These are phyloP conservation scores for Eilema caniola DNA, from an alignment of 2,888 invertebrate genomes.

Conservation along the genomic window DNA sequence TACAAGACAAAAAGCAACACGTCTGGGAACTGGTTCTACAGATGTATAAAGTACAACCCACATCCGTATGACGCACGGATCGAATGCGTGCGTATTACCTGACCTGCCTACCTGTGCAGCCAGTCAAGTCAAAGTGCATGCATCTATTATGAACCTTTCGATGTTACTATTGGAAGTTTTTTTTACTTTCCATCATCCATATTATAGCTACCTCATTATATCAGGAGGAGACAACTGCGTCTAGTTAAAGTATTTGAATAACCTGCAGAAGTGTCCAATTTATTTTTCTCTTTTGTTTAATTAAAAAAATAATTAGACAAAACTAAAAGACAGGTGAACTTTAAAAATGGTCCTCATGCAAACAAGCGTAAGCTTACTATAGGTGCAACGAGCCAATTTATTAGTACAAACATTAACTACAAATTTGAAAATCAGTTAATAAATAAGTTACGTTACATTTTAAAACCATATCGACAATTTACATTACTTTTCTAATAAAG, in stretches of 20 bases:
- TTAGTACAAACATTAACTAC: not conserved
- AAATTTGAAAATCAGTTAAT: too few relatives aligned
- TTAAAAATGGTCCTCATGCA: not conserved
- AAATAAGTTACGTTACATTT: too few relatives aligned
- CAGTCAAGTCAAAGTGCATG: conserved; percentile 25
- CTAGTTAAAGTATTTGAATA: too few relatives aligned
- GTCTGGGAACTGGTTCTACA: conserved; percentile 69
- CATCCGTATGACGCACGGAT: conserved; percentile 74
- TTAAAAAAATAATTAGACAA: too few relatives aligned
- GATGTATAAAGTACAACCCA: conserved; percentile 69
- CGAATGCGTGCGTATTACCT: conserved; percentile 44
- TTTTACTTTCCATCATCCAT: not conserved
- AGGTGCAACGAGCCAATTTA: not conserved
- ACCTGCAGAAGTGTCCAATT: too few relatives aligned
- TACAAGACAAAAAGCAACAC: conserved; percentile 70
- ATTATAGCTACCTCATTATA: not conserved
- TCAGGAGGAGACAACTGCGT: not conserved
- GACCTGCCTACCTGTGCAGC: conserved; percentile 35
- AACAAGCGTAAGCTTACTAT: not conserved
- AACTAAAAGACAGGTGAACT: not conserved
- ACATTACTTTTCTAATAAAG: conserved; percentile 61
- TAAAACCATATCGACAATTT: conserved; percentile 6
- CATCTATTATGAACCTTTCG: conserved; percentile 15
- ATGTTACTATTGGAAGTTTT: not conserved
- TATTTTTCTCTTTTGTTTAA: too few relatives aligned